phyloP scores from a whole-genome alignment of 2,888 invertebrate species.

The Hirtodrosophila alboralis region DNA sequence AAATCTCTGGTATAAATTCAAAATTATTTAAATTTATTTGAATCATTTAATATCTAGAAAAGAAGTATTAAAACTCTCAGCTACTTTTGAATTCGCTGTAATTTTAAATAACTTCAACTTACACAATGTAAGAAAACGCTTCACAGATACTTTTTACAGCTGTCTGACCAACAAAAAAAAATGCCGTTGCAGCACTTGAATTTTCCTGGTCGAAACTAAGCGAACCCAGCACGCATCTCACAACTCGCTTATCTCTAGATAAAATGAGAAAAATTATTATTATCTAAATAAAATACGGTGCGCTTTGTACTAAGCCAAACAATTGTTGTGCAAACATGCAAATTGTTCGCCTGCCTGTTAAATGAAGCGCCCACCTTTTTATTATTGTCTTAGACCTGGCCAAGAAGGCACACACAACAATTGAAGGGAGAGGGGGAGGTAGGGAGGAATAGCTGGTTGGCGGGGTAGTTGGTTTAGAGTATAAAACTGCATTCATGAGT shows the following conservation, averaged over 20 bases:
- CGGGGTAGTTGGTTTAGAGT: background rate
- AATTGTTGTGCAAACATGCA: constrained; percentile 81
- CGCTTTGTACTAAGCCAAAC: constrained; percentile 69
- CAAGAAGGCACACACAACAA: constrained; percentile 13
- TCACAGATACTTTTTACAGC: constrained; percentile 15
- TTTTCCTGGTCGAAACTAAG: constrained; percentile 9
- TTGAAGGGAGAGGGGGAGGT: background rate
- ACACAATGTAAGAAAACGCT: constrained; percentile 3
- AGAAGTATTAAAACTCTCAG: background rate
- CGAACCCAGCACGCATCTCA: constrained; percentile 18
- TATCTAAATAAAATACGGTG: constrained; percentile 73
- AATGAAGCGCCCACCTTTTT: constrained; percentile 75
- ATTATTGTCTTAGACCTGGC: constrained; percentile 63
- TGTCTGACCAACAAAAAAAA: constrained; percentile 17
- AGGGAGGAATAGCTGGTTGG: background rate
- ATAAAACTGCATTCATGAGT: constrained; percentile 45
- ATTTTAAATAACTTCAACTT: constrained; percentile 1
- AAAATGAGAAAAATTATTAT: constrained; percentile 54
- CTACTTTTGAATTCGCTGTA: constrained; percentile 21
- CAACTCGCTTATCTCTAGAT: constrained; percentile 68
- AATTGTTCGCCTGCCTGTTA: constrained; percentile 71
- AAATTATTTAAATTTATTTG: too few relatives aligned
- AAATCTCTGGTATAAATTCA: too few relatives aligned
- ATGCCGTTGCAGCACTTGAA: constrained; percentile 28
- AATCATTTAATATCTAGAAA: too few relatives aligned